Evolutionary conservation across 2,888 invertebrate genomes (phyloP).

Genomic region (Nemapogon koenigi): DNA sequence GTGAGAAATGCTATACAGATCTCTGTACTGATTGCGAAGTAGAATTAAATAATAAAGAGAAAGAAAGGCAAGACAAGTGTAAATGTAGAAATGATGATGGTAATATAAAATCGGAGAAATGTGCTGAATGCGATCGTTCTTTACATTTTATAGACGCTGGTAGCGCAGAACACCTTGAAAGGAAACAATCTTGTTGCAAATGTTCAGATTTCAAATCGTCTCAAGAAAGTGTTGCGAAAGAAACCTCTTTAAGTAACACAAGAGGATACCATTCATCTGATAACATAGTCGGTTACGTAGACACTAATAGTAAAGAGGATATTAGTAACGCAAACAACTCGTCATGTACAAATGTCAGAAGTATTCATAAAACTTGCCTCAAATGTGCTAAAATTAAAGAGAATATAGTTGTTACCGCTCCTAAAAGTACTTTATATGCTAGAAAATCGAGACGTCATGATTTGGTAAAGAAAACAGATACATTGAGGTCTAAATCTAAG

Average conservation of each 20-base stretch:
- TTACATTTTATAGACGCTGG: slow-evolving; percentile 51
- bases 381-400: slow-evolving; percentile 60
- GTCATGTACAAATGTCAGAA: slow-evolving; percentile 33
- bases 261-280: slow-evolving; percentile 55
- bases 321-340: slow-evolving; percentile 39
- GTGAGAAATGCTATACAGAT: slow-evolving; percentile 50
- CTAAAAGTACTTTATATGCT: slow-evolving; percentile 28
- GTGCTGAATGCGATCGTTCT: slow-evolving; percentile 46
- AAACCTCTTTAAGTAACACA: slow-evolving; percentile 41
- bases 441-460: slow-evolving; percentile 46
- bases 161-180: slow-evolving; percentile 43
- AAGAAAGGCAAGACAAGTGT: slow-evolving; percentile 33
- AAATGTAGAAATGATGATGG: slow-evolving; percentile 30
- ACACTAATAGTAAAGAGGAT: slow-evolving; percentile 39
- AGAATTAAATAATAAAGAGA: slow-evolving; percentile 33
- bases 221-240: slow-evolving; percentile 53
- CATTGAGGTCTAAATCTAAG: slow-evolving; percentile 53
- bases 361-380: slow-evolving; percentile 48
- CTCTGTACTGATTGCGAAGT: slow-evolving; percentile 51
- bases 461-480: slow-evolving; percentile 43
- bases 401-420: slow-evolving; percentile 48
- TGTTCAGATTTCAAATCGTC: slow-evolving; percentile 54
- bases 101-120: slow-evolving; percentile 32
- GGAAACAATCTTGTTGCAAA: slow-evolving; percentile 40
- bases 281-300: slow-evolving; percentile 44